phyloP scores from a whole-genome alignment of 1,140 invertebrate species.

The Drosophila lacertosa region DNA sequence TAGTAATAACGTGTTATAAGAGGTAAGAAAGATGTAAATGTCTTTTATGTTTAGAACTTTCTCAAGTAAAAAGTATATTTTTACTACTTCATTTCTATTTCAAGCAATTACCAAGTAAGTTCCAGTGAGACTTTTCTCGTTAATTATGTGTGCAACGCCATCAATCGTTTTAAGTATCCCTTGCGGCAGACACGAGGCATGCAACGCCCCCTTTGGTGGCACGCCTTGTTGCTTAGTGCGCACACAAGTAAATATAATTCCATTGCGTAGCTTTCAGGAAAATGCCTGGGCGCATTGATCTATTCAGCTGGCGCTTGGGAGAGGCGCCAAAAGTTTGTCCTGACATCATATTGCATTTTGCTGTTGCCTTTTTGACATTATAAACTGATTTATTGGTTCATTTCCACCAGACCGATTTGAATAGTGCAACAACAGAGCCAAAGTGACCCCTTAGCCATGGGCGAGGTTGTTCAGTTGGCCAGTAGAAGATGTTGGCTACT shows the following conservation, averaged over 20 bases:
- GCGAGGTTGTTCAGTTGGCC: conserved; percentile 18
- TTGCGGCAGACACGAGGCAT: conserved; percentile 19
- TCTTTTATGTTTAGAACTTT: no score
- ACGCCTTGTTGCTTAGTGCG: conserved; percentile 12
- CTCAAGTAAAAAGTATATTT: no score
- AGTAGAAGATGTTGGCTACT: conserved; percentile 5
- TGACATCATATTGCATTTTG: conserved; percentile 46
- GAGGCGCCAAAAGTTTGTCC: conserved; percentile 67
- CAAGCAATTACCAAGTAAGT: background rate
- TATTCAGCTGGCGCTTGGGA: conserved; percentile 34
- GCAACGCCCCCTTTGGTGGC: background rate
- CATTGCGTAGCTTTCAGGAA: conserved; percentile 44
- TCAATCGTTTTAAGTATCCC: conserved; percentile 31
- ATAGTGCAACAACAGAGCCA: conserved; percentile 22
- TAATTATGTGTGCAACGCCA: background rate
- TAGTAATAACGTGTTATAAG: no score
- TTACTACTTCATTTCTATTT: no score
- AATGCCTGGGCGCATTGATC: conserved; percentile 63
- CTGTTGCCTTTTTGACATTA: conserved; percentile 61
- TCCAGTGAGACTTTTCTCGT: conserved; percentile 3
- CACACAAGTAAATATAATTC: conserved; percentile 61
- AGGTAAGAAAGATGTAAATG: no score
- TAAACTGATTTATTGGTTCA: conserved; percentile 82
- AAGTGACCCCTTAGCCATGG: conserved; percentile 32
- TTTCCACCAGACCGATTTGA: conserved; percentile 54